Evolutionary conservation across 2,113 vertebrate species (phyloP).

Genomic region (Xiphias gladius): DNA sequence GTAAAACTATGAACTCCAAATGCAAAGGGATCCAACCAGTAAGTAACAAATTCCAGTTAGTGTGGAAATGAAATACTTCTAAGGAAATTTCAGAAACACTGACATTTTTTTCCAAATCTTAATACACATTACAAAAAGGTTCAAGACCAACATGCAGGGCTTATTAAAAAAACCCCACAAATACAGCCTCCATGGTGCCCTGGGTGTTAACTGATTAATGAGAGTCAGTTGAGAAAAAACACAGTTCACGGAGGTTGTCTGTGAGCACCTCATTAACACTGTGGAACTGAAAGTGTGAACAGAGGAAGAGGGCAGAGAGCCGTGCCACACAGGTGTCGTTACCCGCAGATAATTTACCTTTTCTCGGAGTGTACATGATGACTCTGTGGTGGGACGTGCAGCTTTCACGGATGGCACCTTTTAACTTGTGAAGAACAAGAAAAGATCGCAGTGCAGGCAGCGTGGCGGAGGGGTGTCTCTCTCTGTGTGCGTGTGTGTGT

Average conservation of each 20-base stretch:
- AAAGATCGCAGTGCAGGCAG: slow-evolving; percentile 9
- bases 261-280: not conserved
- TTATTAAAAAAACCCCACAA: too few relatives aligned
- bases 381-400: not conserved
- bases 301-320: not conserved
- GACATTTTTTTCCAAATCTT: not conserved
- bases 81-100: not conserved
- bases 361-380: slow-evolving; percentile 54
- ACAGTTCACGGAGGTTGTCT: not conserved
- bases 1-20: not conserved
- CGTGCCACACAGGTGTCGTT: not conserved
- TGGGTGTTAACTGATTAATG: too few relatives aligned
- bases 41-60: not conserved
- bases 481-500: not conserved
- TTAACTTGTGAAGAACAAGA: slow-evolving; percentile 36
- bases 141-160: not conserved
- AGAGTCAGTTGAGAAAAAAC: too few relatives aligned
- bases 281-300: slow-evolving; percentile 30
- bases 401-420: slow-evolving; percentile 28
- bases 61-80: not conserved
- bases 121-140: not conserved
- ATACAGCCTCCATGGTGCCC: too few relatives aligned
- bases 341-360: slow-evolving; percentile 49
- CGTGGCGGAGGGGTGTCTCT: not conserved
- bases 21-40: not conserved